These are phyloP conservation scores for Hirudinaria manillensis DNA, from an alignment of 2,888 invertebrate species.

Conservation along the genomic window DNA sequence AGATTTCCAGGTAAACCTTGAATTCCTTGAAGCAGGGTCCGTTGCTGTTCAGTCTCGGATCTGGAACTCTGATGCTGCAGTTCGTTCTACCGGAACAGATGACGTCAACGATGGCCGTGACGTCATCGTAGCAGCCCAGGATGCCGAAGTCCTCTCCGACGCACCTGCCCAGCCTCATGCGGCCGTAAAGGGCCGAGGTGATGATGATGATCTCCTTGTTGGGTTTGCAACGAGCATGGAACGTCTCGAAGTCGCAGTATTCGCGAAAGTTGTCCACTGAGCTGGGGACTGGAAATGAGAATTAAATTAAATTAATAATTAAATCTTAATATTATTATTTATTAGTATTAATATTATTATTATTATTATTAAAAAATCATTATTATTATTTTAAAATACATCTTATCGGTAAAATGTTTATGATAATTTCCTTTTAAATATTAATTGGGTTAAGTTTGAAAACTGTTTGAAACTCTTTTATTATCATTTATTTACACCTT, in stretches of 20 bases:
- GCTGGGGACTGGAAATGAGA: background rate
- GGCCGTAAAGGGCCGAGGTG: conserved; percentile 34
- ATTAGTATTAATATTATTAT: background rate
- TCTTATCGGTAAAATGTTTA: too few species aligned
- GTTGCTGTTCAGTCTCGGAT: conserved; percentile 31
- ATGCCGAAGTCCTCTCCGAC: conserved; percentile 35
- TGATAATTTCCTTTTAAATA: too few species aligned
- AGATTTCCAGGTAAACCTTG: conserved; percentile 34
- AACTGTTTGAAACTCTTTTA: too few species aligned
- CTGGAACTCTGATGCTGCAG: conserved; percentile 35
- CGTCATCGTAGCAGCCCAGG: conserved; percentile 35
- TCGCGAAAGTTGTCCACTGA: conserved; percentile 8
- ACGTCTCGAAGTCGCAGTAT: conserved; percentile 35
- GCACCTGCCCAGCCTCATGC: conserved; percentile 34
- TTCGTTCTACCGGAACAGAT: conserved; percentile 33
- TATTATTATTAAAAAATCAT: too few species aligned
- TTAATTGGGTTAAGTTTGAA: too few species aligned
- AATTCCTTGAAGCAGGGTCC: conserved; percentile 35
- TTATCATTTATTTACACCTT: too few species aligned
- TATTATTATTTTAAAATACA: too few species aligned
- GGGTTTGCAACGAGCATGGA: conserved; percentile 32
- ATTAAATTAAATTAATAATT: background rate
- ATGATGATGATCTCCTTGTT: conserved; percentile 34
- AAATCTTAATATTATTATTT: background rate
- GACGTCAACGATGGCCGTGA: conserved; percentile 28